phyloP scores from a whole-genome alignment of 2,888 invertebrate species.

The Leucania comma region DNA sequence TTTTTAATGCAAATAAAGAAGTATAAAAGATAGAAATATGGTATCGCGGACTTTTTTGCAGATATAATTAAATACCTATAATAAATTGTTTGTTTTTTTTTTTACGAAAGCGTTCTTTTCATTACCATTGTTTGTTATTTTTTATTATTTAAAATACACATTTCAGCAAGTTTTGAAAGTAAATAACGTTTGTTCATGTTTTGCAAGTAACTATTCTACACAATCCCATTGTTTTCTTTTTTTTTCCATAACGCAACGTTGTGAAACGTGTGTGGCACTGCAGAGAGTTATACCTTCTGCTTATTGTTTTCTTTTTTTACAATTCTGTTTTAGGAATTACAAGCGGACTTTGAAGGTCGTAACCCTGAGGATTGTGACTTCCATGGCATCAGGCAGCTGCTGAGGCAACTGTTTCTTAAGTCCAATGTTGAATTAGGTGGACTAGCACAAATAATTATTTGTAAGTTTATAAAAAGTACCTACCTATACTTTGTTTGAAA shows the following conservation, averaged over 20 bases:
- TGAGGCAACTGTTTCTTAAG: constrained; percentile 96
- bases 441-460: constrained; percentile 95
- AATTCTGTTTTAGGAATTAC: constrained; percentile 91
- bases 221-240: constrained; percentile 28
- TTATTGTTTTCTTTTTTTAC: background rate
- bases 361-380: constrained; percentile 96
- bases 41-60: too few relatives aligned
- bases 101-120: background rate
- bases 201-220: background rate
- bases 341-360: constrained; percentile 97
- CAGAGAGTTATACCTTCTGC: constrained; percentile 10
- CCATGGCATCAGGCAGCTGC: constrained; percentile 95
- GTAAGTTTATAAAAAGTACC: constrained; percentile 76
- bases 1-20: too few relatives aligned
- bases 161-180: background rate
- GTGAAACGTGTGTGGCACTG: constrained; percentile 29
- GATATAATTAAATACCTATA: background rate
- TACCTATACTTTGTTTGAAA: background rate
- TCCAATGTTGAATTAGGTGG: constrained; percentile 95
- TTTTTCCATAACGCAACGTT: constrained; percentile 49
- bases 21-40: too few relatives aligned
- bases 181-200: background rate
- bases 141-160: background rate
- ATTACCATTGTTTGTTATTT: background rate
- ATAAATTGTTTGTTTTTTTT: constrained; percentile 45